A percentile compares a stretch with the other conserved stretches of the same genome.
phyloP scores from a whole-genome alignment of 2,888 invertebrate genomes.

The Papilio elwesi region DNA sequence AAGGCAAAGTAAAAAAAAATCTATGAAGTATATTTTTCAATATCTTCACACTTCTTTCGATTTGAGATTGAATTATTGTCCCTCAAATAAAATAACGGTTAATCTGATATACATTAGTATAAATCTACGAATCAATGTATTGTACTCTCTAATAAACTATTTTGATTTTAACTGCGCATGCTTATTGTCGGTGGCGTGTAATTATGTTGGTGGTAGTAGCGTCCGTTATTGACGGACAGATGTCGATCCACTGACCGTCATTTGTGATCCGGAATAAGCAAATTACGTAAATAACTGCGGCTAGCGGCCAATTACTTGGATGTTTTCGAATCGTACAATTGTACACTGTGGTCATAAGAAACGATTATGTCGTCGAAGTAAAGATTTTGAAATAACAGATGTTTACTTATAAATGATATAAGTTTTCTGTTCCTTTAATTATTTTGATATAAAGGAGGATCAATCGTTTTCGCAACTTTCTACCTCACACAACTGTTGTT shows the following conservation, averaged over 20 bases:
- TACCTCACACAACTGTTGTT: too few species aligned
- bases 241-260: slow-evolving; percentile 61
- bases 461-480: too few species aligned
- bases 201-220: slow-evolving; percentile 47
- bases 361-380: neutral
- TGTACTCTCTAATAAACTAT: slow-evolving; percentile 23
- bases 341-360: slow-evolving; percentile 45
- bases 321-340: slow-evolving; percentile 67
- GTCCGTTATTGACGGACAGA: slow-evolving; percentile 62
- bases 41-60: too few species aligned
- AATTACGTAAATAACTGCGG: slow-evolving; percentile 60
- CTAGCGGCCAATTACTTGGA: slow-evolving; percentile 62
- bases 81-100: too few species aligned
- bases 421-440: too few species aligned
- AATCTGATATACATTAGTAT: neutral
- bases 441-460: too few species aligned
- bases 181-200: slow-evolving; percentile 23
- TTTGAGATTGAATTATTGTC: too few species aligned
- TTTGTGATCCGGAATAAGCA: slow-evolving; percentile 65
- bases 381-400: slow-evolving; percentile 5
- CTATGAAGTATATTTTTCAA: too few species aligned
- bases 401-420: neutral
- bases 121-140: slow-evolving; percentile 5
- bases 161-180: slow-evolving; percentile 28
- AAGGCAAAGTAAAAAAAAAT: too few species aligned